Evolutionary conservation across 2,113 vertebrate genomes (phyloP), one percentile per base, ranked within the genome.

Genomic region (Aspidoscelis tigris): DNA sequence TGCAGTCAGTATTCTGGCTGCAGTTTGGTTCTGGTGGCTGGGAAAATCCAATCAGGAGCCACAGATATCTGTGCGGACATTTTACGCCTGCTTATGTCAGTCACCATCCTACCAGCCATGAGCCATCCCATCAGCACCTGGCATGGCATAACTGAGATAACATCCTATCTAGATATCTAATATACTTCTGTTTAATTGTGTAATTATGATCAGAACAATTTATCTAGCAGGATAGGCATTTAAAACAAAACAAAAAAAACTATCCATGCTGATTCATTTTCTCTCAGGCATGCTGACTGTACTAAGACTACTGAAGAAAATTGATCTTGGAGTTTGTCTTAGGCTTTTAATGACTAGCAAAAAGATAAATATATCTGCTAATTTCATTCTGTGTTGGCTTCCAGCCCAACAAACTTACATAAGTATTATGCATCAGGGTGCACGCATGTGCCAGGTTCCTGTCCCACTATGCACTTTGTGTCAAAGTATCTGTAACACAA

Each of bases 361-460:
- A 74, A 68, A 80, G 61, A 44, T 89, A 90, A 92, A 83, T 70
- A 77, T 41, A 73, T 78, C 3, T 1, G 87, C 83, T 91, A 80
- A 83, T 79, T 91, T 88, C 0, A 0, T 86, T 94, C 88, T 83
- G 80, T 58, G 75, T 53, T 94, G 88, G 83, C 78, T 86, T 89
- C 82, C 72, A 72, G 82, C 43, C 87, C 91, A 87, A 75, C 44
- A 66, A 39, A 58, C 78, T 90, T 89, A 50, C 8, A 71, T 66
- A 84, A 85, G 78, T 89, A 79, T 73, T 2, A 86, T 77, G 64
- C 78, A 71, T 82, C 0, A 0, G 39, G 70, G 0, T 86, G 12
- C 41, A 81, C 1, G 11, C 69, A 72, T 85, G 39, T 90, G 91
- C 87, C 87, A 92, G 89, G 84, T 69, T 82, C 89, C 82, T 89